Evolutionary conservation across 2,888 invertebrate genomes (phyloP).

Genomic region (Apodemia zela): DNA sequence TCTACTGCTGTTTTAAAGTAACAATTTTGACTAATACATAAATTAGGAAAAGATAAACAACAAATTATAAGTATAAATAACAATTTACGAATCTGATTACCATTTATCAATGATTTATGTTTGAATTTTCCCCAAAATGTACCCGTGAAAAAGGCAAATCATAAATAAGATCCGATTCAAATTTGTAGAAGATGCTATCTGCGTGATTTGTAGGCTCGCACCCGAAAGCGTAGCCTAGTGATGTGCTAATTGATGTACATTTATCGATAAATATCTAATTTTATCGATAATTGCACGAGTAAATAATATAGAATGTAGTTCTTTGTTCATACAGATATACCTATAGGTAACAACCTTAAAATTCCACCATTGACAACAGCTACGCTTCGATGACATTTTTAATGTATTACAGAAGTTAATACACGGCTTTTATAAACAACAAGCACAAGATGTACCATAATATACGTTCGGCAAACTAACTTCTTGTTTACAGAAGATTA

Average conservation of each 20-base stretch:
- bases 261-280: slow-evolving; percentile 40
- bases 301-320: neutral
- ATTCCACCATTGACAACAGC: no score
- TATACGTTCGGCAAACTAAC: no score
- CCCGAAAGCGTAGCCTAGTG: slow-evolving; percentile 75
- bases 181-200: slow-evolving; percentile 81
- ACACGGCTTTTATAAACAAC: no score
- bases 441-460: no score
- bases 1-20: neutral
- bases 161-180: slow-evolving; percentile 82
- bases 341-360: neutral
- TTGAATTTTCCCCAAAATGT: slow-evolving; percentile 75
- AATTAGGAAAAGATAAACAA: neutral
- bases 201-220: slow-evolving; percentile 78
- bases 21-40: neutral
- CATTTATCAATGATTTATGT: slow-evolving; percentile 76
- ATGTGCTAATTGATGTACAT: slow-evolving; percentile 70
- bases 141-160: slow-evolving; percentile 80
- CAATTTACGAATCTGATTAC: slow-evolving; percentile 15
- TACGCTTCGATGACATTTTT: no score
- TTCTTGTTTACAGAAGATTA: no score
- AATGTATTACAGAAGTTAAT: no score
- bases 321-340: neutral
- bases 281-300: slow-evolving; percentile 27
- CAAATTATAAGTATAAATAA: slow-evolving; percentile 10